These are phyloP conservation scores for Zosterops lateralis DNA, from an alignment of 2,113 vertebrate genomes.

Conservation along the genomic window DNA sequence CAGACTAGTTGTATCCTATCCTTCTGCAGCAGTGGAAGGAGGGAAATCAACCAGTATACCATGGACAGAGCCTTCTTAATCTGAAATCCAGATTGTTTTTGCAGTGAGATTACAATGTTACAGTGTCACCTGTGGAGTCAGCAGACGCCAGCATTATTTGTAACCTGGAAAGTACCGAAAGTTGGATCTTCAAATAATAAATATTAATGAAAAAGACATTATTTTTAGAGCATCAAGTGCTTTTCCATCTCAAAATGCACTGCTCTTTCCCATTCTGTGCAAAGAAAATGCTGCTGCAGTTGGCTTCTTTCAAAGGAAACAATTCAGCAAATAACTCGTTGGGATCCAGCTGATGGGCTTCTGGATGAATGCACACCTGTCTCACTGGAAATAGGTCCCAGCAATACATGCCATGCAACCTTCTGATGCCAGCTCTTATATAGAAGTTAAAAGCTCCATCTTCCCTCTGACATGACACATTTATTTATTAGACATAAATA, in stretches of 20 bases:
- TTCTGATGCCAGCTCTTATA: neutral
- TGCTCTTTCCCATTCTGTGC: neutral
- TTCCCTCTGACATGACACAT: neutral
- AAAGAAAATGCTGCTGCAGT: neutral
- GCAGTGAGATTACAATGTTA: neutral
- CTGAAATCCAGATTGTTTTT: neutral
- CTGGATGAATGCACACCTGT: neutral
- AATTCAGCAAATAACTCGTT: neutral
- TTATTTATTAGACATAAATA: neutral
- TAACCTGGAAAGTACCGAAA: neutral
- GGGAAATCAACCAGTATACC: neutral
- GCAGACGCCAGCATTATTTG: neutral
- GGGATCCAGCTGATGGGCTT: neutral
- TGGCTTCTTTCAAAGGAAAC: neutral
- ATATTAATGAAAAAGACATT: neutral
- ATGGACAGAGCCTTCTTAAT: neutral
- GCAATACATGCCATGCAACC: neutral
- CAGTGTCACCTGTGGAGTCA: neutral
- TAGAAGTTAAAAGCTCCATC: neutral
- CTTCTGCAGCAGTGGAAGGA: neutral
- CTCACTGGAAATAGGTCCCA: neutral
- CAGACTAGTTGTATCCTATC: neutral
- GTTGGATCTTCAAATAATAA: neutral
- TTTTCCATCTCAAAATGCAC: neutral
- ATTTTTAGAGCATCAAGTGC: neutral